A percentile compares a stretch with the other conserved stretches of the same genome.
phyloP scores from a whole-genome alignment of 2,888 invertebrate species.

The Rhamnusium bicolor region DNA sequence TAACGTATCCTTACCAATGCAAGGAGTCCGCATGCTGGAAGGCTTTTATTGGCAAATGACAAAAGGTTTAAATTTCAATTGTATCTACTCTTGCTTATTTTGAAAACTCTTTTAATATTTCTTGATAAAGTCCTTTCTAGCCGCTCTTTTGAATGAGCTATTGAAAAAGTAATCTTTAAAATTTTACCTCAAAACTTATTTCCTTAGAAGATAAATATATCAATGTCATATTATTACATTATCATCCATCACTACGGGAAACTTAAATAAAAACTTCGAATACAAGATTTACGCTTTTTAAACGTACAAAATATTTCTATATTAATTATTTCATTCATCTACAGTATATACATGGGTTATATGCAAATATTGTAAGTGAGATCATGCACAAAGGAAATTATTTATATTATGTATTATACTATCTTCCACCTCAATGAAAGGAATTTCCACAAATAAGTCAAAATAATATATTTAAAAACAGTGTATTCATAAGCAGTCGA shows the following conservation, averaged over 20 bases:
- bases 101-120: constrained; percentile 6
- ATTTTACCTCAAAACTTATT: constrained; percentile 22
- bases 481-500: no score
- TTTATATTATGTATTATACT: not conserved
- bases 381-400: no score
- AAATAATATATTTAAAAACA: no score
- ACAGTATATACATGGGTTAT: not conserved
- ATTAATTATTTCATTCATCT: not conserved
- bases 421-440: not conserved
- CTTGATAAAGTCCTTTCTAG: not conserved
- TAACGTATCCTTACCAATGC: no score
- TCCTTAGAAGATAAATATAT: constrained; percentile 25
- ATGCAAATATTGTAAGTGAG: no score
- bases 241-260: constrained; percentile 21
- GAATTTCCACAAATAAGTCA: no score
- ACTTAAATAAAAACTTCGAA: constrained; percentile 3
- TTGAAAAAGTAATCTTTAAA: constrained; percentile 18
- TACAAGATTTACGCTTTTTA: not conserved
- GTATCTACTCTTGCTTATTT: no score
- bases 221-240: constrained; percentile 28
- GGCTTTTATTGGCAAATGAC: no score
- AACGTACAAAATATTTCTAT: not conserved
- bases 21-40: no score
- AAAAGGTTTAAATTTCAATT: no score
- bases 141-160: not conserved